phyloP scores from a whole-genome alignment of 1,140 invertebrate genomes.

The Nilaparvata lugens region DNA sequence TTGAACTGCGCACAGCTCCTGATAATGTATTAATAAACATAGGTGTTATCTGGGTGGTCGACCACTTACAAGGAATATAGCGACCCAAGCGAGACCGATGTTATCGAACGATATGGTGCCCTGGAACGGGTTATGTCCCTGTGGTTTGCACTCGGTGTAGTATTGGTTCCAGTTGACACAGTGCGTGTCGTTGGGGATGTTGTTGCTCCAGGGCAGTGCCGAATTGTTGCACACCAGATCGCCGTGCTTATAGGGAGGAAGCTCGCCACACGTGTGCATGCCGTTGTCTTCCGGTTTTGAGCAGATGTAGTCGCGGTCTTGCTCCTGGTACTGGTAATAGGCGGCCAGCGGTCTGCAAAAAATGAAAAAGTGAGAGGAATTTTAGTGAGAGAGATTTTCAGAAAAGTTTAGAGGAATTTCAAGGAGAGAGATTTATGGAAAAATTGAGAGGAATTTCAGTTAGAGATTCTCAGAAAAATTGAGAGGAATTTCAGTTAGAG shows the following conservation, averaged over 20 bases:
- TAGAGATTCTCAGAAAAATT: too few relatives aligned
- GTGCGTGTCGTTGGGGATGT: constrained; percentile 44
- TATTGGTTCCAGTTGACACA: constrained; percentile 99
- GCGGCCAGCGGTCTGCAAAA: constrained; percentile 52
- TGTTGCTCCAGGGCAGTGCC: constrained; percentile 38
- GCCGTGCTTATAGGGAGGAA: constrained; percentile 61
- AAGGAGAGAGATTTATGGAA: too few relatives aligned
- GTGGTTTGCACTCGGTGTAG: constrained; percentile 87
- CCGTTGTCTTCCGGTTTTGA: constrained; percentile 86
- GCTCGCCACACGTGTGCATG: constrained; percentile 83
- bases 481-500: too few relatives aligned
- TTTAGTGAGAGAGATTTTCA: too few relatives aligned
- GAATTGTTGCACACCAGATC: constrained; percentile 48
- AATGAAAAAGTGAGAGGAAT: background rate
- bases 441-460: too few relatives aligned
- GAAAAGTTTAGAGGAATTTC: too few relatives aligned
- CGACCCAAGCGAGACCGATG: constrained; percentile 98
- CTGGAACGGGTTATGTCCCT: constrained; percentile 95
- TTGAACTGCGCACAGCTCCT: too few relatives aligned
- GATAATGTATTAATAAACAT: too few relatives aligned
- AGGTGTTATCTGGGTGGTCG: too few relatives aligned
- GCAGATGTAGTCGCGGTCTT: constrained; percentile 96
- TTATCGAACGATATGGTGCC: constrained; percentile 99
- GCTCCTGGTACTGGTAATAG: constrained; percentile 64
- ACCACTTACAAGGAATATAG: constrained; percentile 92